A percentile compares a stretch with the other conserved stretches of the same genome.
phyloP scores from a whole-genome alignment of 2,797 vertebrate genomes.

The Megaceryle alcyon region DNA sequence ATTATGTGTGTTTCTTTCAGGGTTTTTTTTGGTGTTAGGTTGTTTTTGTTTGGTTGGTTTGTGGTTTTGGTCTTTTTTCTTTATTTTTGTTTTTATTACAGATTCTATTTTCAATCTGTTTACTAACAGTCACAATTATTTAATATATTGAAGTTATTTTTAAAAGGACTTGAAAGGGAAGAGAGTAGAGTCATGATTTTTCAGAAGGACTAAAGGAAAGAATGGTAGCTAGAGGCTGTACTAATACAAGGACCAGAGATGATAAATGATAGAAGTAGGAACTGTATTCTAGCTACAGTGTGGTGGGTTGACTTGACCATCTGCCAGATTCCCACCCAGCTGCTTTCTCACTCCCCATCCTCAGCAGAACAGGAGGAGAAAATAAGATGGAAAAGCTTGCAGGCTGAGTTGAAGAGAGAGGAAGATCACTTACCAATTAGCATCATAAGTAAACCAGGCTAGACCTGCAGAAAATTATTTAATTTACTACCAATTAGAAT shows the following conservation, averaged over 20 bases:
- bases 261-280: background rate
- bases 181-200: rapidly evolving
- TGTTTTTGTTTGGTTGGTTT: background rate
- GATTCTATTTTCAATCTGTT: background rate
- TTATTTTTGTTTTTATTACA: background rate
- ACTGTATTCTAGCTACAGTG: background rate
- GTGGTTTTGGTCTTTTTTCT: background rate
- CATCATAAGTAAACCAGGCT: background rate
- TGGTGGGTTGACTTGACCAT: background rate
- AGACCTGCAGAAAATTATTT: background rate
- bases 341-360: rapidly evolving
- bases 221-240: background rate
- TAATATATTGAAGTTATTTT: background rate
- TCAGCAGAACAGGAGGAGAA: background rate
- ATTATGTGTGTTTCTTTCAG: background rate
- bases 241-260: background rate
- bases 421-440: background rate
- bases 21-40: background rate
- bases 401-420: background rate
- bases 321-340: background rate
- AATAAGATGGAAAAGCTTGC: background rate
- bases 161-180: background rate
- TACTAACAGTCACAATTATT: background rate
- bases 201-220: background rate
- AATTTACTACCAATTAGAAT: background rate